Evolutionary conservation across 2,797 vertebrate genomes (phyloP).

Genomic region (Lemur catta): DNA sequence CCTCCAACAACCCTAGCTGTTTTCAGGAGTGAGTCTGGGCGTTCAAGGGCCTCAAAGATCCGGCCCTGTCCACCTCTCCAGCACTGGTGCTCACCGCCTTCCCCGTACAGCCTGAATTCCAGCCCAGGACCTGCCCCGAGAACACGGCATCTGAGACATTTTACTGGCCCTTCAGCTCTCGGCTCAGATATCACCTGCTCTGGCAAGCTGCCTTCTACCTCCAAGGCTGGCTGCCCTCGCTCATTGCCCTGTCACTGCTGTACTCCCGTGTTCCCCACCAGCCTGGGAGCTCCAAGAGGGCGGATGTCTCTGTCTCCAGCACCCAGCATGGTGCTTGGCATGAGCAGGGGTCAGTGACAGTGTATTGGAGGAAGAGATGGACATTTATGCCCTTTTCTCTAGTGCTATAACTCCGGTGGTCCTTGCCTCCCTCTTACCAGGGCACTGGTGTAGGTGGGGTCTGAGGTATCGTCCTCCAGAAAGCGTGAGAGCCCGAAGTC

Average conservation of each 20-base stretch:
- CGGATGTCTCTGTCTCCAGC: neutral
- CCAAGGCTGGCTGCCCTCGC: neutral
- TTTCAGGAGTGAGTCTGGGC: neutral
- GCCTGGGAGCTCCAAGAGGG: neutral
- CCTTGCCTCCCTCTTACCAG: conserved; percentile 86
- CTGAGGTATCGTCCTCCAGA: conserved; percentile 96
- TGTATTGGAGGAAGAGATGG: neutral
- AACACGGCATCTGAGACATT: neutral
- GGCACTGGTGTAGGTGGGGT: conserved; percentile 97
- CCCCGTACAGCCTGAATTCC: neutral
- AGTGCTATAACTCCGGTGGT: fast-evolving
- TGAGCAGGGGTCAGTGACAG: neutral
- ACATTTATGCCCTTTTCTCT: neutral
- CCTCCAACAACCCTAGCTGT: neutral
- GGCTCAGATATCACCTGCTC: neutral
- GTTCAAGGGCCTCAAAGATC: neutral
- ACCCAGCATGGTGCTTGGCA: neutral
- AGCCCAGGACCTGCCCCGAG: no score
- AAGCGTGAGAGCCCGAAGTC: conserved; percentile 98
- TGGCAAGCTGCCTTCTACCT: neutral
- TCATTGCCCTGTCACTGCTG: neutral
- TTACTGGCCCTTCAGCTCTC: neutral
- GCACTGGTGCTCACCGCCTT: fast-evolving
- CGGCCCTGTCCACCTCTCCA: neutral
- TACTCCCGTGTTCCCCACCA: neutral